Percentiles rank a stretch among this genome's conserved stretches.
Conservation (phyloP, 2,888 invertebrate genomes). For the Apodemia hepburni region DNA sequence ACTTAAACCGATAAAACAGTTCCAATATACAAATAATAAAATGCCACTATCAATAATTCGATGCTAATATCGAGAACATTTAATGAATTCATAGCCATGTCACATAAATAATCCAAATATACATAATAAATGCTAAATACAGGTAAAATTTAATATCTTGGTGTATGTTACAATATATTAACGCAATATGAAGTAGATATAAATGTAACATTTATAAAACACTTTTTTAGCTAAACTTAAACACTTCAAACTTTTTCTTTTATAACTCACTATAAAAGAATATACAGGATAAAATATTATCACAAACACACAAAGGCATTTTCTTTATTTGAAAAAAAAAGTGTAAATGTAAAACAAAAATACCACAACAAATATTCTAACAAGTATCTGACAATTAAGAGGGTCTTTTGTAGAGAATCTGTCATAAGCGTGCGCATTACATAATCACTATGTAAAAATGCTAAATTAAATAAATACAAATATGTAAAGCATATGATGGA, state of each 20-base stretch:
- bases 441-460: not conserved
- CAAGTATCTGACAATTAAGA: too few relatives aligned
- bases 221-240: not conserved
- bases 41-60: not conserved
- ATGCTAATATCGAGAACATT: conserved; percentile 3
- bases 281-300: not conserved
- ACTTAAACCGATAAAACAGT: conserved; percentile 49
- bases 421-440: not conserved
- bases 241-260: not conserved
- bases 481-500: not conserved
- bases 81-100: not conserved
- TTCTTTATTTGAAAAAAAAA: too few relatives aligned
- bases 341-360: too few relatives aligned
- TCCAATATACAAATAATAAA: conserved; percentile 32
- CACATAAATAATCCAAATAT: not conserved
- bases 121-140: not conserved
- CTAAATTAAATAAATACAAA: not conserved
- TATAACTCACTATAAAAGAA: not conserved
- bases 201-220: not conserved
- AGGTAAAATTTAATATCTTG: not conserved
- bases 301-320: not conserved
- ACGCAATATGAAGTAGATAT: not conserved
- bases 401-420: not conserved
- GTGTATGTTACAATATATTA: not conserved
- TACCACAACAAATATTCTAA: too few relatives aligned